phyloP scores from a whole-genome alignment of 2,888 invertebrate species.

The Leptinotarsa tumamoca region DNA sequence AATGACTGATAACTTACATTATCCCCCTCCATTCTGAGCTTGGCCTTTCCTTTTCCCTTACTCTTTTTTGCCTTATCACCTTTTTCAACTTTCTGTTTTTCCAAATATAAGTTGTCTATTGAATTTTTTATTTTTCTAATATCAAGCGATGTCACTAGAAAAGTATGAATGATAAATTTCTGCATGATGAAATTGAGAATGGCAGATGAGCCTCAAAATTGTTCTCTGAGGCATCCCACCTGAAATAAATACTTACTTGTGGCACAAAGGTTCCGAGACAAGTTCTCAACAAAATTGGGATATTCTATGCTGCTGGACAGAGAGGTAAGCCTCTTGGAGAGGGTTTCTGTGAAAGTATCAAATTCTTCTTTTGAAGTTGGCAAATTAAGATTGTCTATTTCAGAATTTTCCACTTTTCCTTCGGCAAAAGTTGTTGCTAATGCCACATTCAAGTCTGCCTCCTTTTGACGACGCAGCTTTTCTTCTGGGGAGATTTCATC shows the following conservation, averaged over 20 bases:
- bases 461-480: slow-evolving; percentile 81
- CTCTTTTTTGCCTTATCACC: slow-evolving; percentile 83
- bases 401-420: slow-evolving; percentile 39
- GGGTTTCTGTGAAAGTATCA: slow-evolving; percentile 78
- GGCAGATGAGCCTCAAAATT: neutral
- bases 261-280: slow-evolving; percentile 81
- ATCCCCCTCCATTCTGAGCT: slow-evolving; percentile 81
- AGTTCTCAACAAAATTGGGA: slow-evolving; percentile 81
- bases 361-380: slow-evolving; percentile 86
- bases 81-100: slow-evolving; percentile 90
- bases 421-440: slow-evolving; percentile 89
- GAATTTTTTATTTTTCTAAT: slow-evolving; percentile 88
- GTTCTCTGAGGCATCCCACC: neutral
- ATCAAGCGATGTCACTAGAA: slow-evolving; percentile 81
- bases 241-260: slow-evolving; percentile 73
- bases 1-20: slow-evolving; percentile 70
- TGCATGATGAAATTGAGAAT: neutral
- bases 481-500: slow-evolving; percentile 82
- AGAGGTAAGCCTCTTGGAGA: slow-evolving; percentile 77
- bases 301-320: slow-evolving; percentile 77
- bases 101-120: slow-evolving; percentile 86
- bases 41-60: slow-evolving; percentile 82
- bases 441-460: slow-evolving; percentile 87
- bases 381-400: slow-evolving; percentile 74
- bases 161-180: slow-evolving; percentile 33